Evolutionary conservation across 2,888 invertebrate genomes (phyloP).

Genomic region (Ernsta delagoae): DNA sequence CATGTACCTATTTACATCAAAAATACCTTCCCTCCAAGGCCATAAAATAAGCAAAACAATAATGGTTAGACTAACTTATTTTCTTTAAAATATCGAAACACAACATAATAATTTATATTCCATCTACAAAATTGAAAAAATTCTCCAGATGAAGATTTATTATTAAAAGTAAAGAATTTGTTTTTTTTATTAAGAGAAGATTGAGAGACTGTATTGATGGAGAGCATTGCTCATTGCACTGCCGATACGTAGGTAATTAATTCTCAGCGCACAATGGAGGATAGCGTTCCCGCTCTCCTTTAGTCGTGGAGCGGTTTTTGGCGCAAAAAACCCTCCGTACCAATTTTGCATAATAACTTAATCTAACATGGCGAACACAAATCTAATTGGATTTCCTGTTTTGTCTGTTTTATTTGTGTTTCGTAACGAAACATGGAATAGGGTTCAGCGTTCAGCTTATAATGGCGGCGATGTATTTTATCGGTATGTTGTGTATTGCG

Average conservation of each 20-base stretch:
- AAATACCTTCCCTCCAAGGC: too few relatives aligned
- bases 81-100: too few relatives aligned
- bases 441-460: conserved; percentile 39
- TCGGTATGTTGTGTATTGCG: background rate
- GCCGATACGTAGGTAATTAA: conserved; percentile 28
- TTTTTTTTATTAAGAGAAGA: too few relatives aligned
- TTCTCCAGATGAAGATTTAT: too few relatives aligned
- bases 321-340: conserved; percentile 65
- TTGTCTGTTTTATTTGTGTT: conserved; percentile 57
- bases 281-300: conserved; percentile 27
- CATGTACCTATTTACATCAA: too few relatives aligned
- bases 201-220: too few relatives aligned
- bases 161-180: too few relatives aligned
- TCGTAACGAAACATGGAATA: conserved; percentile 47
- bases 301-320: conserved; percentile 49
- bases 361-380: conserved; percentile 65
- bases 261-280: conserved; percentile 24
- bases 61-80: too few relatives aligned
- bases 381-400: conserved; percentile 73
- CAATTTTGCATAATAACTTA: conserved; percentile 79
- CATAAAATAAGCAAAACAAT: too few relatives aligned
- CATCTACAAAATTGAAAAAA: too few relatives aligned
- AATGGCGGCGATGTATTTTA: conserved; percentile 3
- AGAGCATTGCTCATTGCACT: conserved; percentile 23
- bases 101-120: too few relatives aligned